phyloP scores from a whole-genome alignment of 2,888 invertebrate species.

The Steinernema carpocapsae region DNA sequence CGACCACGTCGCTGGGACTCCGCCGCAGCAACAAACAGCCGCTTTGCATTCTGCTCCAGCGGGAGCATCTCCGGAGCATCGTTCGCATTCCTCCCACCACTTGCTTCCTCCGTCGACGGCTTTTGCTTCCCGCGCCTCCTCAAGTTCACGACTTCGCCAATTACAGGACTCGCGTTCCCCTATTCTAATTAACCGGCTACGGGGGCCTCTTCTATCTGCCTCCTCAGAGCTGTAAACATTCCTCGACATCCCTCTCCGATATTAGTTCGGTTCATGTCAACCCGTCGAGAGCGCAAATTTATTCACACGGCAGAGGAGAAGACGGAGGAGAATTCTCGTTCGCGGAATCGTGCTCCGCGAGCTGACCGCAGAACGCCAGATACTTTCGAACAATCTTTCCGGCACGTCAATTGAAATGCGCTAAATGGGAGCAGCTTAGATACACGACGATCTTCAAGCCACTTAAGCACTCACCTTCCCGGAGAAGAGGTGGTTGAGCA shows the following conservation, averaged over 20 bases:
- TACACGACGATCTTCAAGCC: not conserved
- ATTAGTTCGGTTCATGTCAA: not conserved
- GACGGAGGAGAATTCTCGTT: not conserved
- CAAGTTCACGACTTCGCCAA: constrained; percentile 23
- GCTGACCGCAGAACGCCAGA: not conserved
- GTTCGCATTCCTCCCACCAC: not conserved
- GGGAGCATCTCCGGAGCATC: not conserved
- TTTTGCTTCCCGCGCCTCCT: constrained; percentile 5
- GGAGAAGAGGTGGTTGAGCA: constrained; percentile 7
- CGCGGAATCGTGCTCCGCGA: not conserved
- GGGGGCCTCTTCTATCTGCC: not conserved
- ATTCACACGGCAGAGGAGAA: not conserved
- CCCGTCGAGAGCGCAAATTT: not conserved
- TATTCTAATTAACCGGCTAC: constrained; percentile 24
- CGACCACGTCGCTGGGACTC: not conserved
- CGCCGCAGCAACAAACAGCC: not conserved
- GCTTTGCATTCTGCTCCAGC: not conserved
- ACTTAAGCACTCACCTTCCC: not conserved
- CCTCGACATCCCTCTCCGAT: not conserved
- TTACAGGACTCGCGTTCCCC: not conserved
- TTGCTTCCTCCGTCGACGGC: not conserved
- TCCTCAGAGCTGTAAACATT: not conserved
- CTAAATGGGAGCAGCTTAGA: not conserved
- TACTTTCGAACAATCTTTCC: constrained; percentile 26
- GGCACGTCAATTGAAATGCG: not conserved